phyloP scores from a whole-genome alignment of 2,113 vertebrate genomes.

The Hemicordylus capensis region DNA sequence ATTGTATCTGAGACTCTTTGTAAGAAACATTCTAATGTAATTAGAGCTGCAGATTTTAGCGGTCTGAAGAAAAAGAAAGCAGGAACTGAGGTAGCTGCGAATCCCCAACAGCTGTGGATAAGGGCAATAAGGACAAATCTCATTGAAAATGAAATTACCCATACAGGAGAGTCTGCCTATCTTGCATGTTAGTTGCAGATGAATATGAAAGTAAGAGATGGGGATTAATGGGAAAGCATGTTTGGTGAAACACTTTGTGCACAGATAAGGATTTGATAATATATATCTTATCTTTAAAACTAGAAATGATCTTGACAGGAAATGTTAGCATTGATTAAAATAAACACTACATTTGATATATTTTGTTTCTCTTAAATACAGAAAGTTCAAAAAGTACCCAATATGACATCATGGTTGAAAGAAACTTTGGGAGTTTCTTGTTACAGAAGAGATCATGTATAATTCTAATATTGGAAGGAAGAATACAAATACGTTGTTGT shows the following conservation, averaged over 20 bases:
- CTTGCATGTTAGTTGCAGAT: background rate
- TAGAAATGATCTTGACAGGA: background rate
- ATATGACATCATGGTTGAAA: background rate
- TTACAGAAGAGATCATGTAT: background rate
- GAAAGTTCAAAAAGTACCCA: background rate
- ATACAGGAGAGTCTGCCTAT: background rate
- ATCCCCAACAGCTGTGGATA: conserved; percentile 21
- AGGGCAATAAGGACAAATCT: conserved; percentile 13
- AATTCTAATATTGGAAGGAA: background rate
- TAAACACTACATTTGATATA: background rate
- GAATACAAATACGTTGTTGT: background rate
- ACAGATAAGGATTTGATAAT: background rate
- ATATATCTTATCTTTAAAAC: background rate
- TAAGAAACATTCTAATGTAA: conserved; percentile 25
- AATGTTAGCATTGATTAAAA: background rate
- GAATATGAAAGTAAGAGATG: background rate
- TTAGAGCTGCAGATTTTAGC: conserved; percentile 47
- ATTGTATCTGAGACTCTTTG: background rate
- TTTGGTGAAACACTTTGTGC: background rate
- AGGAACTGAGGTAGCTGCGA: background rate
- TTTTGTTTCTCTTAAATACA: background rate
- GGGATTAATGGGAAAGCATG: background rate
- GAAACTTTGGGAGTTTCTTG: background rate
- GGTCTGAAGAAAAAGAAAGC: conserved; percentile 31
- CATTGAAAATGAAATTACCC: background rate